Percentiles rank a stretch among this genome's conserved stretches.
phyloP scores from a whole-genome alignment of 2,888 invertebrate species.

The Lypha dubia region DNA sequence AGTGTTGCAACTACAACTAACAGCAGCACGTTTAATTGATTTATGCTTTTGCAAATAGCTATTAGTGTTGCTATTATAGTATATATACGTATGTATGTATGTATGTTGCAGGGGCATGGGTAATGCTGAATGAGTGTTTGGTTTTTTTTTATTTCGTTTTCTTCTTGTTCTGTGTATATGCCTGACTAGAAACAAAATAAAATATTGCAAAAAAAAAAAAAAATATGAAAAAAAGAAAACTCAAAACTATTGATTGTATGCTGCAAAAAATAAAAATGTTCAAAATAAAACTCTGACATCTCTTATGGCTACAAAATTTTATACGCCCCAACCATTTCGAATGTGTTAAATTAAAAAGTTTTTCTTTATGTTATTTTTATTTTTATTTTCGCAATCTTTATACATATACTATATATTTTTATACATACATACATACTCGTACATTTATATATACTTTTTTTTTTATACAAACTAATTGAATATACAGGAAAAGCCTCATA shows the following conservation, averaged over 20 bases:
- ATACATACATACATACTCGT: too few species aligned
- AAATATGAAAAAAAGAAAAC: slow-evolving; percentile 19
- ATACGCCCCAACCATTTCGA: slow-evolving; percentile 56
- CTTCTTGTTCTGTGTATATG: neutral
- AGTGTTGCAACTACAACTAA: slow-evolving; percentile 53
- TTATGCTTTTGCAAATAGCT: slow-evolving; percentile 73
- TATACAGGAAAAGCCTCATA: slow-evolving; percentile 65
- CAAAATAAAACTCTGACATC: slow-evolving; percentile 17
- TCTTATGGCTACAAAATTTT: slow-evolving; percentile 29
- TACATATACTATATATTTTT: too few species aligned
- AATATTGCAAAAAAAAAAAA: slow-evolving; percentile 54
- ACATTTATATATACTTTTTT: too few species aligned
- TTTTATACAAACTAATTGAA: slow-evolving; percentile 36
- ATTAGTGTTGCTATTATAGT: slow-evolving; percentile 64
- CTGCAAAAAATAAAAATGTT: slow-evolving; percentile 36
- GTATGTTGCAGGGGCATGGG: slow-evolving; percentile 38
- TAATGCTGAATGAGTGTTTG: neutral
- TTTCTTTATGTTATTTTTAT: slow-evolving; percentile 39
- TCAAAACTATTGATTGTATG: slow-evolving; percentile 61
- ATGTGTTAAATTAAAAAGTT: slow-evolving; percentile 69
- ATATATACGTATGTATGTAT: neutral
- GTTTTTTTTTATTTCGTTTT: too few species aligned
- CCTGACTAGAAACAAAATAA: slow-evolving; percentile 61
- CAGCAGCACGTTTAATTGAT: slow-evolving; percentile 73
- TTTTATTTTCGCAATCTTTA: slow-evolving; percentile 17